Conservation (phyloP, 2,888 invertebrate species). For the Dolichomitus sp. region DNA sequence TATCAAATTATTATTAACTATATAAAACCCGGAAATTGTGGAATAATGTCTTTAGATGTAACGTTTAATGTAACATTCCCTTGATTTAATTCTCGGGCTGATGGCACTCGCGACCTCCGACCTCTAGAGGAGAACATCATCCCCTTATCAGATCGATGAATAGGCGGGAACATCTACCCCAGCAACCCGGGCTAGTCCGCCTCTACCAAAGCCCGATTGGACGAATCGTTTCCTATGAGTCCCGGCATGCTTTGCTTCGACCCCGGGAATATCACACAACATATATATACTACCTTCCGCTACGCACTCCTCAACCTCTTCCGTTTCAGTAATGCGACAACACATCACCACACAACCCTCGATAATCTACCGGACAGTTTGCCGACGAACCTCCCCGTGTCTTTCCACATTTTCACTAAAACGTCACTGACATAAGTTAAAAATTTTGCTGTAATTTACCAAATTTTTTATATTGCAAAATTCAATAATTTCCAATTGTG, state of each 20-base stretch:
- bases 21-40: not conserved
- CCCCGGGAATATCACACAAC: constrained; percentile 71
- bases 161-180: constrained; percentile 80
- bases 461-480: not conserved
- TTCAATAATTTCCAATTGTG: no score
- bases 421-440: not conserved
- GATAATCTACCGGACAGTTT: constrained; percentile 64
- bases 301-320: constrained; percentile 57
- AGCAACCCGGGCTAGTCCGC: constrained; percentile 78
- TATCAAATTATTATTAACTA: not conserved
- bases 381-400: constrained; percentile 38
- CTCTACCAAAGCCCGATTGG: constrained; percentile 76
- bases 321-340: constrained; percentile 61
- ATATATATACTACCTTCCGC: constrained; percentile 42
- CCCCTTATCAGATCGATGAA: constrained; percentile 83
- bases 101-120: constrained; percentile 55
- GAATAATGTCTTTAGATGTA: not conserved
- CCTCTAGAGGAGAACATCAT: constrained; percentile 52
- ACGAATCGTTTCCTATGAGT: constrained; percentile 72
- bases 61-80: constrained; percentile 11
- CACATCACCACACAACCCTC: constrained; percentile 51
- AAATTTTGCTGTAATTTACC: not conserved
- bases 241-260: constrained; percentile 72
- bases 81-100: constrained; percentile 31
- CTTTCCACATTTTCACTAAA: not conserved